Evolutionary conservation across 2,888 invertebrate species (phyloP).

Genomic region (Exocentrus adspersus): DNA sequence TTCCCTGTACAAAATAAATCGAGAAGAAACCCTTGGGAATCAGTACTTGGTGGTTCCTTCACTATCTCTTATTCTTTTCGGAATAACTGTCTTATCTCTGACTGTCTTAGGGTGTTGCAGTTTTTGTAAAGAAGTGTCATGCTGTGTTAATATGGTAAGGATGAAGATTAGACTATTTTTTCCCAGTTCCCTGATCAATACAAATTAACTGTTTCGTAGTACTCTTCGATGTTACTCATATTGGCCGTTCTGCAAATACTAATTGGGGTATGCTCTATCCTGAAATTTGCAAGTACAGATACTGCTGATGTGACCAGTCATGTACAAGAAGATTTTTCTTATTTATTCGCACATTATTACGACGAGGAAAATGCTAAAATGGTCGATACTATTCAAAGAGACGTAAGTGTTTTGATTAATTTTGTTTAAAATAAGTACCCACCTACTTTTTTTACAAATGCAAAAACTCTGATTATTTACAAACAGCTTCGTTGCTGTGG

Average conservation of each 20-base stretch:
- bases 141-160: constrained; percentile 31
- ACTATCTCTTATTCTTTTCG: constrained; percentile 10
- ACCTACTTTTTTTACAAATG: too few species aligned
- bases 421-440: background rate
- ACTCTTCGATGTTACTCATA: constrained; percentile 22
- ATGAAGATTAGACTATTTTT: too few species aligned
- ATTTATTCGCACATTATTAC: constrained; percentile 9
- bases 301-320: background rate
- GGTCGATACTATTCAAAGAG: background rate
- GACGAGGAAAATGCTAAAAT: background rate
- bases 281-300: background rate
- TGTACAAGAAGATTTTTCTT: background rate
- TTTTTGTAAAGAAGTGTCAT: constrained; percentile 26
- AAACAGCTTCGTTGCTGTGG: constrained; percentile 29
- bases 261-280: constrained; percentile 8
- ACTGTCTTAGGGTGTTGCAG: constrained; percentile 27
- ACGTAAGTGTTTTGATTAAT: background rate
- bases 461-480: background rate
- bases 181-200: too few species aligned
- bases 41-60: constrained; percentile 19
- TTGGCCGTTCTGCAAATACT: constrained; percentile 17
- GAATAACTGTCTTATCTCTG: constrained; percentile 25
- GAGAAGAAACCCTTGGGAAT: constrained; percentile 19
- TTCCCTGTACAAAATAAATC: constrained; percentile 3
- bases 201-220: constrained; percentile 19